A percentile compares a stretch with the other conserved stretches of the same genome.
Conservation (phyloP, 2,797 vertebrate species). For the Myotis findleyi region DNA sequence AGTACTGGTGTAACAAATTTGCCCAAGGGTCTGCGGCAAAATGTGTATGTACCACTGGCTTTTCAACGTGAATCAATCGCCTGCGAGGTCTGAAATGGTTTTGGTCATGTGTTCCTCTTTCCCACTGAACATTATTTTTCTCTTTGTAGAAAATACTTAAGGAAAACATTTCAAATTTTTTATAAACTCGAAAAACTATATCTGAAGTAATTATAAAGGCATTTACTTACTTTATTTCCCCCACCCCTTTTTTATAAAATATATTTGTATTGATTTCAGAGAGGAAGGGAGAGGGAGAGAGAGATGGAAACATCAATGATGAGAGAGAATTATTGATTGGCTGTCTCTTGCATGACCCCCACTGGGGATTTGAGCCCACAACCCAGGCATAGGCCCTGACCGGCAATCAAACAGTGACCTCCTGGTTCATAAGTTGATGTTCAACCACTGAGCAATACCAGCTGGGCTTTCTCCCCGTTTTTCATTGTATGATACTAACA, state of each 20-base stretch:
- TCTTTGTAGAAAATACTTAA: background rate
- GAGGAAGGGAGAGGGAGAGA: too few species aligned
- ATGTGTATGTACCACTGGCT: background rate
- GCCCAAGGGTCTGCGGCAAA: background rate
- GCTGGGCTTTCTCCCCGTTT: background rate
- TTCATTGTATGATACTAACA: background rate
- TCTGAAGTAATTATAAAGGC: slow-evolving; percentile 34
- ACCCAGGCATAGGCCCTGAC: too few species aligned
- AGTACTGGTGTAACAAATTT: background rate
- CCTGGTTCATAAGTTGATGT: too few species aligned
- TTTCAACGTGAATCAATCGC: slow-evolving; percentile 10
- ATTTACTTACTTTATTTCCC: slow-evolving; percentile 3
- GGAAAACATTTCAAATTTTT: background rate
- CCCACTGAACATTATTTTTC: background rate
- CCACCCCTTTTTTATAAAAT: too few species aligned
- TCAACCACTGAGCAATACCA: too few species aligned
- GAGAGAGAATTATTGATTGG: too few species aligned
- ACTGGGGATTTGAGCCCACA: too few species aligned
- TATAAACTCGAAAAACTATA: background rate
- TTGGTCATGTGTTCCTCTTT: background rate
- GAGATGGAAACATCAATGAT: too few species aligned
- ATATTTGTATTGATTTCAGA: too few species aligned
- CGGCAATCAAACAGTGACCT: too few species aligned
- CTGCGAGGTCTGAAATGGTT: background rate
- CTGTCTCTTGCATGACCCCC: too few species aligned